Evolutionary conservation across 37 sponge, comb jelly and placozoan genomes (phyloP).

Genomic region (Halichondria panicea): DNA sequence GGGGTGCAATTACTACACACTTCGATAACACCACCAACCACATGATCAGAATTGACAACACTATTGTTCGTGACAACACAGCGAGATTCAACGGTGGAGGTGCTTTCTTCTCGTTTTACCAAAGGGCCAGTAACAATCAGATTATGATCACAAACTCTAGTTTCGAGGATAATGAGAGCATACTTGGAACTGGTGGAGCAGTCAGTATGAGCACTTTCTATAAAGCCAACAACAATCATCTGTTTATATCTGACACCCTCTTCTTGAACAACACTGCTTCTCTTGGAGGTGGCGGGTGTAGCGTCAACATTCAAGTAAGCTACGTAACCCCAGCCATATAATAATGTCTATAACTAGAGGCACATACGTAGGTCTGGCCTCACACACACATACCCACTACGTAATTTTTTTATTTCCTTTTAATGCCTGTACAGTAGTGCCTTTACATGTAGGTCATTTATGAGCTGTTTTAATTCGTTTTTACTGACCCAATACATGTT

Average conservation of each 20-base stretch:
- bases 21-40: neutral
- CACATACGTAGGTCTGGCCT: neutral
- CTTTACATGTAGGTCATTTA: too few relatives aligned
- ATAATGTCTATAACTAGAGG: neutral
- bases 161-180: conserved; percentile 22
- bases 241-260: conserved; percentile 8
- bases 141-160: conserved; percentile 12
- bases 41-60: conserved; percentile 10
- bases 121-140: neutral
- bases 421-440: too few relatives aligned
- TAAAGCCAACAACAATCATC: conserved; percentile 4
- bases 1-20: conserved; percentile 39
- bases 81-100: conserved; percentile 53
- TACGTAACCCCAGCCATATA: neutral
- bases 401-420: neutral
- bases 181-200: conserved; percentile 44
- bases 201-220: conserved; percentile 46
- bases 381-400: neutral
- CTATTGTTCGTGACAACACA: conserved; percentile 18
- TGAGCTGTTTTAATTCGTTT: too few relatives aligned
- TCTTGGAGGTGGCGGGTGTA: conserved; percentile 43
- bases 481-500: too few relatives aligned
- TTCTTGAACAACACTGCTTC: conserved; percentile 33
- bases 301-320: conserved; percentile 1
- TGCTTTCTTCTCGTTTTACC: conserved; percentile 9